A percentile compares a stretch with the other conserved stretches of the same genome.
Conservation (phyloP, 2,797 vertebrate species). For the Pseudochromis fuscus region DNA sequence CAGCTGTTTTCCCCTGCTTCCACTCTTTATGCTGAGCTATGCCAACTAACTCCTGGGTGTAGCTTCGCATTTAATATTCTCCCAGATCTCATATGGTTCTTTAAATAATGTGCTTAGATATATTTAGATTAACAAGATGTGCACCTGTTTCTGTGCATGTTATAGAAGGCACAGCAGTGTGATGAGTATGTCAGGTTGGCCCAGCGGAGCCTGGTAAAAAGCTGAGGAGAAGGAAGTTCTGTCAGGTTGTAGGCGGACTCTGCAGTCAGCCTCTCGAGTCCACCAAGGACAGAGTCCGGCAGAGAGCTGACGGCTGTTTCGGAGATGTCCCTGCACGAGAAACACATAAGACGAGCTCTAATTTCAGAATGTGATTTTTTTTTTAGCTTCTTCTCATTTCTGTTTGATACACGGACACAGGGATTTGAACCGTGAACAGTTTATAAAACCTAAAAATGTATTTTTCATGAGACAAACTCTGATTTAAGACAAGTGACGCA, state of each 20-base stretch:
- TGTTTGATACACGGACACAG: not conserved
- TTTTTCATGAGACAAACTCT: not conserved
- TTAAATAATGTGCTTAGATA: not conserved
- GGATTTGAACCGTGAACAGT: not conserved
- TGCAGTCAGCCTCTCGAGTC: slow-evolving; percentile 89
- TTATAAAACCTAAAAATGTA: not conserved
- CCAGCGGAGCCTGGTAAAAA: slow-evolving; percentile 86
- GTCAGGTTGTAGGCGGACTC: slow-evolving; percentile 87
- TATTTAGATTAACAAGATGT: not conserved
- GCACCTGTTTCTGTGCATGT: slow-evolving; percentile 80
- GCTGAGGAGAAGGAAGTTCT: slow-evolving; percentile 88
- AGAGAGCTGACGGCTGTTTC: slow-evolving; percentile 89
- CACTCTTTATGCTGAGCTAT: not conserved
- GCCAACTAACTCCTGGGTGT: not conserved
- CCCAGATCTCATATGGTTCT: no score
- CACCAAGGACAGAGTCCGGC: slow-evolving; percentile 88
- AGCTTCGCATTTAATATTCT: no score
- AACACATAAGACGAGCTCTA: not conserved
- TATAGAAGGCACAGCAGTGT: slow-evolving; percentile 94
- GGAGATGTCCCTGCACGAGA: slow-evolving; percentile 91
- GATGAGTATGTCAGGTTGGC: slow-evolving; percentile 94
- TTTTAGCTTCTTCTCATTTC: not conserved
- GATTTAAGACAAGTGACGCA: no score
- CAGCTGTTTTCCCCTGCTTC: not conserved
- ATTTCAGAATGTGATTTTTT: not conserved